These are phyloP conservation scores for Drymodes brunneopygia DNA, from an alignment of 2,113 vertebrate species.

Conservation along the genomic window DNA sequence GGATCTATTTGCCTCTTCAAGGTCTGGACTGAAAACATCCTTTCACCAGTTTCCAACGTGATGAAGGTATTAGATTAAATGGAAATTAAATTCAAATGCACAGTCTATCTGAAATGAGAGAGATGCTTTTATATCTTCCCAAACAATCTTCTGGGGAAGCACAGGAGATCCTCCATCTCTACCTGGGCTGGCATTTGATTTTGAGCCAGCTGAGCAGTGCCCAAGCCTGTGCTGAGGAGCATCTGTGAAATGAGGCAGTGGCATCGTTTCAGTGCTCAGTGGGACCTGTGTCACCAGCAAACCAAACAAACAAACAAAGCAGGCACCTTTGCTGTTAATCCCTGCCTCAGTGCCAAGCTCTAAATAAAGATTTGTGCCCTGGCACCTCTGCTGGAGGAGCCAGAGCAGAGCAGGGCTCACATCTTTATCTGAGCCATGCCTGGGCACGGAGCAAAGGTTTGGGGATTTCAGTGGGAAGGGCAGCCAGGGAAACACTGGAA, in stretches of 20 bases:
- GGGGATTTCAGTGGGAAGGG: not conserved
- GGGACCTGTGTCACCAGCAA: not conserved
- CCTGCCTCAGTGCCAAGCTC: not conserved
- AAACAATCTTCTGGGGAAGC: not conserved
- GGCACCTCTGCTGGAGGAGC: not conserved
- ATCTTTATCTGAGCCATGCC: not conserved
- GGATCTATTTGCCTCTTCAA: not conserved
- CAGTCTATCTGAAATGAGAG: not conserved
- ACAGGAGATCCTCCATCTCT: not conserved
- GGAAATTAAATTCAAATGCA: not conserved
- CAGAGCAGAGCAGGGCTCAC: not conserved
- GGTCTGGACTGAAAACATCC: not conserved
- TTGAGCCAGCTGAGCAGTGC: not conserved
- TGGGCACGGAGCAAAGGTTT: not conserved
- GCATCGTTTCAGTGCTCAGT: not conserved
- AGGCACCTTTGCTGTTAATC: not conserved
- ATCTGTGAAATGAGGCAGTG: not conserved
- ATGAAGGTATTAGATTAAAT: not conserved
- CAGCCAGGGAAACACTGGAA: not conserved
- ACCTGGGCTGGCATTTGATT: not conserved
- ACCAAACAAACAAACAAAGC: not conserved
- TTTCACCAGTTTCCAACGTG: not conserved
- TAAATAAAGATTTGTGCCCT: conserved; percentile 4
- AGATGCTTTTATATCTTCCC: not conserved
- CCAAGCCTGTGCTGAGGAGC: not conserved